phyloP scores from a whole-genome alignment of 2,888 invertebrate species.

The Melinaea menophilus region DNA sequence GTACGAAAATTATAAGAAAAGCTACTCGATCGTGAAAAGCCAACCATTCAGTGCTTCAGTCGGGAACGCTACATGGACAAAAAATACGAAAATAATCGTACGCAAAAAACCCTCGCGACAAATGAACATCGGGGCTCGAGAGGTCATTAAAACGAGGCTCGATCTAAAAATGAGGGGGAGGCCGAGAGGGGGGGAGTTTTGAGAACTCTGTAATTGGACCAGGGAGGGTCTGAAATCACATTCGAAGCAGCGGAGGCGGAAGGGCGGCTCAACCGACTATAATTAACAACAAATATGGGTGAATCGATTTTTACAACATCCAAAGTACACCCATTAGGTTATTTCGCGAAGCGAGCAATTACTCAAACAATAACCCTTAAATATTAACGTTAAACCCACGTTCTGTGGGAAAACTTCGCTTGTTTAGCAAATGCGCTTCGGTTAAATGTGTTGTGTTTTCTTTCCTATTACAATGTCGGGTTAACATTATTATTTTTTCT shows the following conservation, averaged over 20 bases:
- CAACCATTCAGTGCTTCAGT: slow-evolving; percentile 34
- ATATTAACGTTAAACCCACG: slow-evolving; percentile 64
- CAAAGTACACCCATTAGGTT: slow-evolving; percentile 60
- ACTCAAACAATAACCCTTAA: slow-evolving; percentile 64
- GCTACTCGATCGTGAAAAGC: slow-evolving; percentile 33
- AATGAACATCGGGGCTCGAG: slow-evolving; percentile 76
- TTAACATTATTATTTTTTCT: slow-evolving; percentile 45
- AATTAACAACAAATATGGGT: slow-evolving; percentile 78
- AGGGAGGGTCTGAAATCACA: slow-evolving; percentile 76
- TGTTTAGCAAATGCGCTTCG: slow-evolving; percentile 64
- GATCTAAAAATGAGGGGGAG: slow-evolving; percentile 72
- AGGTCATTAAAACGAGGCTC: slow-evolving; percentile 77
- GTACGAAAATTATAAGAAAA: slow-evolving; percentile 32
- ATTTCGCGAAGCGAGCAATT: slow-evolving; percentile 64
- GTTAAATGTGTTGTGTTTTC: slow-evolving; percentile 58
- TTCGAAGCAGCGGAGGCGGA: slow-evolving; percentile 73
- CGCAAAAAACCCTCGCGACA: slow-evolving; percentile 71
- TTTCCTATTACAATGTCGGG: slow-evolving; percentile 51
- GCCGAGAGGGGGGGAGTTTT: slow-evolving; percentile 57
- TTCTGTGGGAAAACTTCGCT: slow-evolving; percentile 70
- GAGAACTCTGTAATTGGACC: slow-evolving; percentile 76
- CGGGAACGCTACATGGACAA: slow-evolving; percentile 49
- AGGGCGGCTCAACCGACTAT: slow-evolving; percentile 74
- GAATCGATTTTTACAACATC: slow-evolving; percentile 66
- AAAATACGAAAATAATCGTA: slow-evolving; percentile 70